A percentile compares a stretch with the other conserved stretches of the same genome.
Conservation (phyloP, 37 sponge, comb jelly and placozoan genomes). For the Axinella damicornis region DNA sequence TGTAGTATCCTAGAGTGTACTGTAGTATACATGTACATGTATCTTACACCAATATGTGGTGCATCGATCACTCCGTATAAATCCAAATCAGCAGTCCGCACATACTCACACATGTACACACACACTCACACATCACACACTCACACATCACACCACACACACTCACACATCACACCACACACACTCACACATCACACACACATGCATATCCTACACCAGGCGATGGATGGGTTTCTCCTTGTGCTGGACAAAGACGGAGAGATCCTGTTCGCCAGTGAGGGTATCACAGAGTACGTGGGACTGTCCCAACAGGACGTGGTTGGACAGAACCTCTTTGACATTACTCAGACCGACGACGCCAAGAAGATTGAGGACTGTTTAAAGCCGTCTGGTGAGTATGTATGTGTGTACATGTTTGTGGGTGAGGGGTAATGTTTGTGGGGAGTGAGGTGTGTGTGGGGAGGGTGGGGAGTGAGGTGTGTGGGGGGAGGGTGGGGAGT, state of each 20-base stretch:
- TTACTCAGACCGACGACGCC: conserved; percentile 48
- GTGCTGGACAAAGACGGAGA: conserved; percentile 45
- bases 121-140: background rate
- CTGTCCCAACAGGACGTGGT: conserved; percentile 64
- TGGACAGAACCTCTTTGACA: conserved; percentile 59
- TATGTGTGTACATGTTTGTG: too few species aligned
- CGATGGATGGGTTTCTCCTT: conserved; percentile 74
- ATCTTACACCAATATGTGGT: too few species aligned
- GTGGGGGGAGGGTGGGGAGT: too few species aligned
- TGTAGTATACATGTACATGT: too few species aligned
- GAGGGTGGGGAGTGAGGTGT: too few species aligned
- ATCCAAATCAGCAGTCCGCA: too few species aligned
- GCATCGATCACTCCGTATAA: too few species aligned
- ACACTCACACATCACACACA: background rate
- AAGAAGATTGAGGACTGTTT: conserved; percentile 38
- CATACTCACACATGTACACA: background rate
- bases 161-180: conserved; percentile 2
- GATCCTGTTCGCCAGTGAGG: conserved; percentile 55
- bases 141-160: conserved; percentile 7
- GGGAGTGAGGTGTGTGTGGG: too few species aligned
- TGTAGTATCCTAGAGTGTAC: too few species aligned
- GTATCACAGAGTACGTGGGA: conserved; percentile 43
- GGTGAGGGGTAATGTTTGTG: too few species aligned
- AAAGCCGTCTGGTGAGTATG: conserved; percentile 16
- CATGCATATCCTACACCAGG: too few species aligned